These are phyloP conservation scores for Festucalex cinctus DNA, from an alignment of 2,113 vertebrate species.

Conservation along the genomic window DNA sequence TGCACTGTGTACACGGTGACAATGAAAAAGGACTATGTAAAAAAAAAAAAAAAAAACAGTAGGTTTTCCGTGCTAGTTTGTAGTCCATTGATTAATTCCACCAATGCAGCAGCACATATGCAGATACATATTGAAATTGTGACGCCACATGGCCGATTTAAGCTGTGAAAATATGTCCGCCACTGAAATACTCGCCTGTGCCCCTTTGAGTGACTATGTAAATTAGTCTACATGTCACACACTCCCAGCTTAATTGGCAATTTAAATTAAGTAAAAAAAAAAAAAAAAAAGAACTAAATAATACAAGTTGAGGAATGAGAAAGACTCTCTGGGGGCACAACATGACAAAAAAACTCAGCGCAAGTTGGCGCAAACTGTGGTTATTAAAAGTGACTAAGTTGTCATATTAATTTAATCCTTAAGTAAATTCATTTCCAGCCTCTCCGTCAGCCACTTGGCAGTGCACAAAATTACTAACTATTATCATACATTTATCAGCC, in stretches of 20 bases:
- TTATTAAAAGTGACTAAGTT: conserved; percentile 36
- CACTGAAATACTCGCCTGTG: conserved; percentile 48
- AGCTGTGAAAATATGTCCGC: conserved; percentile 52
- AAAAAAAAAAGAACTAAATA: conserved; percentile 49
- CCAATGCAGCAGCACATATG: neutral
- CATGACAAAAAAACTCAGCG: conserved; percentile 33
- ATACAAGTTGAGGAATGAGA: conserved; percentile 40
- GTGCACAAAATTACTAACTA: neutral
- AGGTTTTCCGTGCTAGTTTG: neutral
- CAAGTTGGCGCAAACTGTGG: conserved; percentile 27
- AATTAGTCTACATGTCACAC: conserved; percentile 59
- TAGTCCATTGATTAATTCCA: neutral
- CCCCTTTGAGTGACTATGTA: conserved; percentile 57
- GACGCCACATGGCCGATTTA: conserved; percentile 59
- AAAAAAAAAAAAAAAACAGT: no score
- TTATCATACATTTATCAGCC: neutral
- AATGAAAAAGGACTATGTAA: neutral
- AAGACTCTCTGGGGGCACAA: conserved; percentile 37
- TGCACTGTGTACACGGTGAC: neutral
- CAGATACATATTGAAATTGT: conserved; percentile 38
- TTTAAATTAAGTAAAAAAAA: conserved; percentile 53
- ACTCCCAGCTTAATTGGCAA: conserved; percentile 51
- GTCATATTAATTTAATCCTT: conserved; percentile 28
- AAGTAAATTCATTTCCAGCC: conserved; percentile 9
- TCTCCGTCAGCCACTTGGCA: neutral